Base-by-base conservation (phyloP, 1,140 invertebrate species). In the Solenopsis fugax region DNA sequence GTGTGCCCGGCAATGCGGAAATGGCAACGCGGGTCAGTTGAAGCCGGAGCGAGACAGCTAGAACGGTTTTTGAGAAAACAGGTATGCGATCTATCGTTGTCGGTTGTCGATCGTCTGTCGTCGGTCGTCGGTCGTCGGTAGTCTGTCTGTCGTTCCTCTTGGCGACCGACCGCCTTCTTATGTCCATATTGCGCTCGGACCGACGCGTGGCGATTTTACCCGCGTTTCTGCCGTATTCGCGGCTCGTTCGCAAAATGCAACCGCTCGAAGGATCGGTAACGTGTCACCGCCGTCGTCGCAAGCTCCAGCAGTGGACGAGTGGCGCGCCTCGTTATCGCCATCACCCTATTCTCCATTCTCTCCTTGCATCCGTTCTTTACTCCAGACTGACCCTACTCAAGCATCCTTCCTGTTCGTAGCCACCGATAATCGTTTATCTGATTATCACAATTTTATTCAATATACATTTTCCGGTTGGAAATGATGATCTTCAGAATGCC, bases 1-100 rank as follows among this genome's bases (percentile, higher is more conserved):
- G 84, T 71, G 29, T 75, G 90, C 78, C 69, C 85, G 21, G 88
- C 88, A 16, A 77, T 77, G 91, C 73, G 94, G 91, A 94, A 91
- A 94, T 90, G 71, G 93, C 94, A 88, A 93, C 93, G 93, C 89
- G 91, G 86, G 90, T 94, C 85, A 92, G 92, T 94, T 95, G 95
- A 96, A 95, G 12, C 9, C 24, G 54, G 18, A 60, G 7, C 41
- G 12, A 48, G 54, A 16, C 67, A 58, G 56, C 58, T 7, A 16
- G 45, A 24, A 34, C 41, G 41, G 7, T 62, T 62, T 58, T 73
- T 52, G 71, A 12, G 81, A 69, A 72, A 48, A 67, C 87, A 90
- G 91, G 93, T 93, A 87, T 75, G 87, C 67, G 72, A 85, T 64
- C 18, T 12, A 10, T 9, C 24, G 9, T 56, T 12, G 7, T 37